Conservation (phyloP, 1,140 invertebrate species). For the Aricia agestis region DNA sequence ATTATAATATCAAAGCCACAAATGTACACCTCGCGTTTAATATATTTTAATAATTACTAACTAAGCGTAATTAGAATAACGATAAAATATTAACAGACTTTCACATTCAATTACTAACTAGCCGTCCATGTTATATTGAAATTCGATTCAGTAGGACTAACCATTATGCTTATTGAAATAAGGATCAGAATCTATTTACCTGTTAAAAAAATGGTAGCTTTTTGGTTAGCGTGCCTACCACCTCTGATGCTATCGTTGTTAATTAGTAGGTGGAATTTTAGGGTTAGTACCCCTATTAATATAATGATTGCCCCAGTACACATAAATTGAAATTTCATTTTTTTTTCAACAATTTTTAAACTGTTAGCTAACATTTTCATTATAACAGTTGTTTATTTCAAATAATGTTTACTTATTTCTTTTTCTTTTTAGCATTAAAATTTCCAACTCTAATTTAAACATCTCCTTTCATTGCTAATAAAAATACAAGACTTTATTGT, state of each 20-base stretch:
- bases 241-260: conserved; percentile 16
- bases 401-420: too few relatives aligned
- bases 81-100: conserved; percentile 1
- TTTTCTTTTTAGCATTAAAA: too few relatives aligned
- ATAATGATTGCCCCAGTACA: conserved; percentile 6
- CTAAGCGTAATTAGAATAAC: not conserved
- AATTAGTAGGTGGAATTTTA: conserved; percentile 16
- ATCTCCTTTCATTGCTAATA: too few relatives aligned
- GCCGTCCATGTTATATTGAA: not conserved
- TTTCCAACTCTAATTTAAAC: too few relatives aligned
- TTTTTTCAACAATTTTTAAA: too few relatives aligned
- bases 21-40: not conserved
- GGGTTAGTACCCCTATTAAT: conserved; percentile 11
- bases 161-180: not conserved
- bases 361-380: too few relatives aligned
- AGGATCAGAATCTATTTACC: not conserved
- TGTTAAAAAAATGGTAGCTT: conserved; percentile 1
- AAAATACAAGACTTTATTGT: too few relatives aligned
- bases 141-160: not conserved
- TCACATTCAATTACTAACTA: not conserved
- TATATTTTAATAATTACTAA: not conserved
- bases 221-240: conserved; percentile 17
- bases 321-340: conserved; percentile 1
- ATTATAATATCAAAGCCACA: not conserved
- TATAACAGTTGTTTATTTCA: too few relatives aligned